Conservation (phyloP, 1,140 invertebrate genomes). For the Plectrocnemia conspersa region DNA sequence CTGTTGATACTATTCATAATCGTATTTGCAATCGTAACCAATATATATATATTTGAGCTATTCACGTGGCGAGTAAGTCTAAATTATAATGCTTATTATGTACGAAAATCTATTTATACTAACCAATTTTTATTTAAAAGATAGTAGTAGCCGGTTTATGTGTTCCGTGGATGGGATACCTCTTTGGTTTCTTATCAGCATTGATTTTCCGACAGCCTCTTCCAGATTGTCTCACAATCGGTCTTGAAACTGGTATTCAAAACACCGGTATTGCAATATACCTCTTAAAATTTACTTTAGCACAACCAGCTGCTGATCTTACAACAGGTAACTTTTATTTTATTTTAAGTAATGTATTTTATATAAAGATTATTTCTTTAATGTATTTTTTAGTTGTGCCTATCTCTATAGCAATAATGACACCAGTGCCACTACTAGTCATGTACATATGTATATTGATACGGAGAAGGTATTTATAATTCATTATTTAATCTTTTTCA, state of each 20-base stretch:
- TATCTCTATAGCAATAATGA: constrained; percentile 88
- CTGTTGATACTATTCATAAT: constrained; percentile 84
- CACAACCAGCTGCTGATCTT: constrained; percentile 70
- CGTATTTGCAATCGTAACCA: constrained; percentile 86
- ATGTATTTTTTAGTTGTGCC: constrained; percentile 68
- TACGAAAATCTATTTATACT: constrained; percentile 4
- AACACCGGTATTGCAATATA: constrained; percentile 92
- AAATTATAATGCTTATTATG: constrained; percentile 20
- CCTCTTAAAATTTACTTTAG: constrained; percentile 65
- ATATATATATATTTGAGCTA: constrained; percentile 85
- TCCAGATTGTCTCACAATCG: constrained; percentile 75
- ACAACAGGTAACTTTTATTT: constrained; percentile 62
- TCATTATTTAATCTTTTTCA: too few species aligned
- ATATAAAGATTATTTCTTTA: too few species aligned
- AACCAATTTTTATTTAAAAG: constrained; percentile 43
- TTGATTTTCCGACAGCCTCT: constrained; percentile 57
- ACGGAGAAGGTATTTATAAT: constrained; percentile 44
- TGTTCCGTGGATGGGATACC: constrained; percentile 84
- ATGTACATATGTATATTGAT: constrained; percentile 56
- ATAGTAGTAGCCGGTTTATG: constrained; percentile 77
- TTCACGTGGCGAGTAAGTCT: constrained; percentile 76
- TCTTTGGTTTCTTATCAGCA: constrained; percentile 64
- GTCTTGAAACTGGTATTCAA: constrained; percentile 91
- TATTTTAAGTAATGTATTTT: too few species aligned
- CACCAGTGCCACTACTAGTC: constrained; percentile 74